Conservation (phyloP, 2,797 vertebrate species). For the Ibycter americanus region DNA sequence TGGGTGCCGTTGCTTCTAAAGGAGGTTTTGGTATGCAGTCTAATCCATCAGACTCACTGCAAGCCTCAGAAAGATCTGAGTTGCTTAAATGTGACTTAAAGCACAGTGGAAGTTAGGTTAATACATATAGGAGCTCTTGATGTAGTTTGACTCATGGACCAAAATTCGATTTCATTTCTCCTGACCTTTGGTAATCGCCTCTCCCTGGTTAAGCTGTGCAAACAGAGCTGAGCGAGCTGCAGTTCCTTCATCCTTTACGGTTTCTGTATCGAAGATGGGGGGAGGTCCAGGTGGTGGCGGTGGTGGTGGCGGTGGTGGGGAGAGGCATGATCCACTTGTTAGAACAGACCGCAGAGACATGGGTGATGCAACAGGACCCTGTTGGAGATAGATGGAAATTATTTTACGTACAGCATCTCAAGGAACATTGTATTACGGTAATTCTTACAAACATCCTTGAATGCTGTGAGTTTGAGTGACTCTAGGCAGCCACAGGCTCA, state of each 20-base stretch:
- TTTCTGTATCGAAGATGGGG: slow-evolving; percentile 76
- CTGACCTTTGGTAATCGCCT: slow-evolving; percentile 92
- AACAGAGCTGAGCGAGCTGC: slow-evolving; percentile 88
- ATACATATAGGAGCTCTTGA: background rate
- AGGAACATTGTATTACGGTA: background rate
- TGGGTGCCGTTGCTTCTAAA: background rate
- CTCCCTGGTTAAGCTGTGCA: slow-evolving; percentile 95
- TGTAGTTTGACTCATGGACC: background rate
- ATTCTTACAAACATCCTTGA: background rate
- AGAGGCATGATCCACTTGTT: slow-evolving; percentile 73
- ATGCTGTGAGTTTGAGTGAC: background rate
- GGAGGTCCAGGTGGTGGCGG: slow-evolving; percentile 86
- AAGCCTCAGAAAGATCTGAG: background rate
- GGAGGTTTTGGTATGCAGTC: background rate
- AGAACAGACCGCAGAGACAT: slow-evolving; percentile 66
- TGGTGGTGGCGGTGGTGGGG: slow-evolving; percentile 76
- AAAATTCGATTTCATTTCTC: background rate
- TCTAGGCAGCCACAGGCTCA: background rate
- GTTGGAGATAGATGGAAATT: background rate
- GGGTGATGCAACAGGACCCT: slow-evolving; percentile 76
- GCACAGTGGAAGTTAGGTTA: background rate
- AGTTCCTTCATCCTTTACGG: slow-evolving; percentile 68
- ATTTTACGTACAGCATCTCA: background rate
- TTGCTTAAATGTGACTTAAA: background rate
- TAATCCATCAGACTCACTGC: background rate